These are phyloP conservation scores for Seladonia tumulorum DNA, from an alignment of 2,888 invertebrate genomes.

Conservation along the genomic window DNA sequence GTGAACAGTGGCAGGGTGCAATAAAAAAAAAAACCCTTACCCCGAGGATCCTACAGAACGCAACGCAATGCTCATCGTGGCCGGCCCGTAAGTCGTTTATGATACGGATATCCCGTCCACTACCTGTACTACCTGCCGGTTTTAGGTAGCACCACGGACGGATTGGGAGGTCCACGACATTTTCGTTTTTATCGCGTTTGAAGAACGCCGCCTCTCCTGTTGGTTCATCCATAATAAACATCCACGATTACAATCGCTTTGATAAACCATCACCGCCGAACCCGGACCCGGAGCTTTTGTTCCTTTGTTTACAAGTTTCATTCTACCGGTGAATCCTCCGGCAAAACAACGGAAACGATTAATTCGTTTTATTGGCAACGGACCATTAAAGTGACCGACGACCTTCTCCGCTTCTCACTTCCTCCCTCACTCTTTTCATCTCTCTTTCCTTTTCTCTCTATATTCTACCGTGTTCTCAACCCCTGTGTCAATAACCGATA, in stretches of 20 bases:
- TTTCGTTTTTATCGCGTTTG: slow-evolving; percentile 55
- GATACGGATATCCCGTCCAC: slow-evolving; percentile 58
- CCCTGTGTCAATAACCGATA: neutral
- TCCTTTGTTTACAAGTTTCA: slow-evolving; percentile 62
- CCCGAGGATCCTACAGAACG: slow-evolving; percentile 20
- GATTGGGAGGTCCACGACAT: slow-evolving; percentile 58
- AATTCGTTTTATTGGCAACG: slow-evolving; percentile 34
- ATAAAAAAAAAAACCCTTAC: slow-evolving; percentile 4
- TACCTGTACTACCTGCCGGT: slow-evolving; percentile 63
- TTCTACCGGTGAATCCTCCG: slow-evolving; percentile 21
- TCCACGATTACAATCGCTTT: slow-evolving; percentile 59
- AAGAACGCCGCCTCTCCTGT: slow-evolving; percentile 56
- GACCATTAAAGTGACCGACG: neutral
- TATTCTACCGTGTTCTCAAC: neutral
- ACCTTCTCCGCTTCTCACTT: neutral
- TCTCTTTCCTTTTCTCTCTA: neutral
- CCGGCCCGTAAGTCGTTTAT: slow-evolving; percentile 56
- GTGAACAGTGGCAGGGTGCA: slow-evolving; percentile 5
- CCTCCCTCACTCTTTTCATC: too few relatives aligned
- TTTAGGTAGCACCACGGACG: slow-evolving; percentile 57
- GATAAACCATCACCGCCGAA: slow-evolving; percentile 58
- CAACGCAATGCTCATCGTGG: slow-evolving; percentile 25
- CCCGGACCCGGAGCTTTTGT: slow-evolving; percentile 30
- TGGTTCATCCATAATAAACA: slow-evolving; percentile 52
- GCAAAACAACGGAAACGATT: slow-evolving; percentile 45